Evolutionary conservation across 2,888 invertebrate genomes (phyloP).

Genomic region (Agonum fuliginosum): DNA sequence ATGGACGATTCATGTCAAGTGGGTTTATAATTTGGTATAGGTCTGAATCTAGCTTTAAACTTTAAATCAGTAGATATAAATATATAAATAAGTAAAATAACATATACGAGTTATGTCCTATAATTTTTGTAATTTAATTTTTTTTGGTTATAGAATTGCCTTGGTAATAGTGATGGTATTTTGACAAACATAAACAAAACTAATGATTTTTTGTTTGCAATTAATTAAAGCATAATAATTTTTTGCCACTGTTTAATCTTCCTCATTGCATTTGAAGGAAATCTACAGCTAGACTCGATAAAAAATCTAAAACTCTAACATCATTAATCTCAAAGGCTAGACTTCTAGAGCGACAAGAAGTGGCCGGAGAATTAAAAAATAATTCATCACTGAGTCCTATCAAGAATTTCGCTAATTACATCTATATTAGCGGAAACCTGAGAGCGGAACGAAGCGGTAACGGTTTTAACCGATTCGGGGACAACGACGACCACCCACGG

Average conservation of each 20-base stretch:
- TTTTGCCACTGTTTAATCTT: neutral
- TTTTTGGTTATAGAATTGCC: no score
- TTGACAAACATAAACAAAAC: no score
- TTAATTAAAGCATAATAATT: neutral
- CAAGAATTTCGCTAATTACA: slow-evolving; percentile 51
- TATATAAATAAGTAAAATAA: no score
- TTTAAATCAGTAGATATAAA: no score
- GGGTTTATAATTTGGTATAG: no score
- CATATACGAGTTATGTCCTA: no score
- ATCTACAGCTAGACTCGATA: neutral
- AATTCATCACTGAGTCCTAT: slow-evolving; percentile 44
- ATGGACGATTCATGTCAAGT: no score
- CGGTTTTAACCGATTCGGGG: slow-evolving; percentile 39
- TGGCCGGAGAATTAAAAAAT: slow-evolving; percentile 47
- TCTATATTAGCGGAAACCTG: slow-evolving; percentile 46
- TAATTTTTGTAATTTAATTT: no score
- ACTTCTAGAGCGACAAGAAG: slow-evolving; percentile 23
- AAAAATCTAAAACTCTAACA: slow-evolving; percentile 7
- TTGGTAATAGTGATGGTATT: no score
- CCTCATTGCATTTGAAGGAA: neutral
- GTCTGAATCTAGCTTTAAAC: no score
- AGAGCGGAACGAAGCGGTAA: slow-evolving; percentile 34
- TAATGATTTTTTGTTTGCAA: no score
- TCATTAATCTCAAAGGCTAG: slow-evolving; percentile 35
- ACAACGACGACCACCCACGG: slow-evolving; percentile 43